Evolutionary conservation across 2,888 invertebrate genomes (phyloP).

Genomic region (Chrysolina haemoptera): DNA sequence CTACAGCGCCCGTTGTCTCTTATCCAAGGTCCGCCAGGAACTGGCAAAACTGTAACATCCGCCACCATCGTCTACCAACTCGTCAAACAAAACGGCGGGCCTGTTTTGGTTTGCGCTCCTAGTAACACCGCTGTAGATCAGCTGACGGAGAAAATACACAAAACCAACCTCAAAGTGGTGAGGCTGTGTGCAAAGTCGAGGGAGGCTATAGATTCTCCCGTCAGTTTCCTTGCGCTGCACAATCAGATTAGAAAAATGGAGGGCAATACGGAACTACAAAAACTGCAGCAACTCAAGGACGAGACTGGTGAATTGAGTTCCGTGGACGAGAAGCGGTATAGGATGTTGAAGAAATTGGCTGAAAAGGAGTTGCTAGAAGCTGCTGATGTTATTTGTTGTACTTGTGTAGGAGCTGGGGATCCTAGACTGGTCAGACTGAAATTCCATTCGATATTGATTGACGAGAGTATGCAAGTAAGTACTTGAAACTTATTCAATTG

Average conservation of each 20-base stretch:
- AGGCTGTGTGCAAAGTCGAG: slow-evolving; percentile 97
- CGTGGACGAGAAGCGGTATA: slow-evolving; percentile 94
- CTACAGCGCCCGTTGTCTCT: slow-evolving; percentile 95
- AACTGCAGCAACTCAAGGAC: slow-evolving; percentile 96
- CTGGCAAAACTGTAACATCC: slow-evolving; percentile 99
- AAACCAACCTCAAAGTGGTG: slow-evolving; percentile 90
- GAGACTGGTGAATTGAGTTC: slow-evolving; percentile 98
- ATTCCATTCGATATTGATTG: slow-evolving; percentile 96
- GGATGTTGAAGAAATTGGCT: slow-evolving; percentile 90
- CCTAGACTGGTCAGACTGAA: slow-evolving; percentile 92
- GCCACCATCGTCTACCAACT: slow-evolving; percentile 99
- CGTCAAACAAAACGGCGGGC: slow-evolving; percentile 93
- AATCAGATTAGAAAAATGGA: slow-evolving; percentile 97
- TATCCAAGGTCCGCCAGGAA: slow-evolving; percentile 98
- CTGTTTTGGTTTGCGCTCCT: slow-evolving; percentile 98
- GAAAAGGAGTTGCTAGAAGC: slow-evolving; percentile 93
- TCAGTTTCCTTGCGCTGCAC: slow-evolving; percentile 96
- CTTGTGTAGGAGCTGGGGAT: slow-evolving; percentile 99
- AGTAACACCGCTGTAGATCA: slow-evolving; percentile 99
- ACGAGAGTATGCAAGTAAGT: slow-evolving; percentile 86
- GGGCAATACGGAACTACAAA: slow-evolving; percentile 92
- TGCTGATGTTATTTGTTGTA: slow-evolving; percentile 99
- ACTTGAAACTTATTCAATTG: not conserved
- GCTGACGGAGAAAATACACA: slow-evolving; percentile 98
- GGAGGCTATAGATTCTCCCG: slow-evolving; percentile 98